These are phyloP conservation scores for Characodon lateralis DNA, from an alignment of 2,797 vertebrate species.

Conservation along the genomic window DNA sequence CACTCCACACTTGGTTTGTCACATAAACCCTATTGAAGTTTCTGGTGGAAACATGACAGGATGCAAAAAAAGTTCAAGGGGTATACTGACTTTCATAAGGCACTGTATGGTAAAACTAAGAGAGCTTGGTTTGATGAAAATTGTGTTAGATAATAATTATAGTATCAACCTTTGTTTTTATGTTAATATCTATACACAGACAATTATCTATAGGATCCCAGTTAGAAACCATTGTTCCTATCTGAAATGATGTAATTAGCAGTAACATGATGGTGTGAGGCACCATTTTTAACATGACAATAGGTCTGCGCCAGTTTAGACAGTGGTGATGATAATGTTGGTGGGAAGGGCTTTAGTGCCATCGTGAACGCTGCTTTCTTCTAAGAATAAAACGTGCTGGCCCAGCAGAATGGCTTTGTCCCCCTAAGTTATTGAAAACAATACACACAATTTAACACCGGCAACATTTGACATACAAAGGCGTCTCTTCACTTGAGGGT, in stretches of 20 bases:
- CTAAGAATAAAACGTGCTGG: slow-evolving; percentile 75
- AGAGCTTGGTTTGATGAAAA: slow-evolving; percentile 20
- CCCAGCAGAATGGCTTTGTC: slow-evolving; percentile 80
- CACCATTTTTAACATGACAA: slow-evolving; percentile 81
- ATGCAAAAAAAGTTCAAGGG: neutral
- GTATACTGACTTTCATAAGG: neutral
- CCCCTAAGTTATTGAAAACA: slow-evolving; percentile 88
- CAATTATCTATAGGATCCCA: slow-evolving; percentile 68
- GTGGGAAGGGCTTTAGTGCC: slow-evolving; percentile 58
- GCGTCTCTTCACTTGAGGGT: slow-evolving; percentile 84
- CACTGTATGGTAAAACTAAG: neutral
- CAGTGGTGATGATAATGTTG: slow-evolving; percentile 25
- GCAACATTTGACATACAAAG: slow-evolving; percentile 85
- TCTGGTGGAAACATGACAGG: neutral
- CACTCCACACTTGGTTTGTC: neutral
- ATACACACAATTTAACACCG: slow-evolving; percentile 87
- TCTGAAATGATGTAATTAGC: slow-evolving; percentile 74
- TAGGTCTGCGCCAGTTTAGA: slow-evolving; percentile 65
- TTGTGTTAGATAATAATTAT: slow-evolving; percentile 50
- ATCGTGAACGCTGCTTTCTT: slow-evolving; percentile 61
- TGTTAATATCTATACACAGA: slow-evolving; percentile 65
- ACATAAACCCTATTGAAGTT: neutral
- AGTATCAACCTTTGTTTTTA: slow-evolving; percentile 71
- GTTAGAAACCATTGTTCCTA: slow-evolving; percentile 63
- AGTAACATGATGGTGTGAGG: slow-evolving; percentile 67